Conservation (phyloP, 2,888 invertebrate species). For the Athrips mouffetella region DNA sequence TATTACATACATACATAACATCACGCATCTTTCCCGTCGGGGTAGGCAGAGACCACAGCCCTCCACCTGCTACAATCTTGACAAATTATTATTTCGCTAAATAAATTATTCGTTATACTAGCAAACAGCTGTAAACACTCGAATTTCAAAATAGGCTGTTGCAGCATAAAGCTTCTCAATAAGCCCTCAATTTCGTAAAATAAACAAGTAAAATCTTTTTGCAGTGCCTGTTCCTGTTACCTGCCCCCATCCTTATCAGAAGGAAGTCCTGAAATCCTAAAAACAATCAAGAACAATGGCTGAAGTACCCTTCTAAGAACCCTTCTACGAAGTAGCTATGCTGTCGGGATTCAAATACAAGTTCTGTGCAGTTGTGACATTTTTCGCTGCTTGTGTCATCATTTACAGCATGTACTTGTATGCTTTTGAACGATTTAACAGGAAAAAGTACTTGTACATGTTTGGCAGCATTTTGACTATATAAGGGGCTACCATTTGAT, state of each 20-base stretch:
- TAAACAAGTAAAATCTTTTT: not conserved
- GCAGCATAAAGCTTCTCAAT: not conserved
- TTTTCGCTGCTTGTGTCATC: slow-evolving; percentile 36
- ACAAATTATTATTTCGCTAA: too few species aligned
- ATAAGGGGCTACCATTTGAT: slow-evolving; percentile 23
- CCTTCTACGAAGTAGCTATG: too few species aligned
- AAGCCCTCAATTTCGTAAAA: not conserved
- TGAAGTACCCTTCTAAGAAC: not conserved
- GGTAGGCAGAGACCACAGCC: too few species aligned
- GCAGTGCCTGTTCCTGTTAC: slow-evolving; percentile 17
- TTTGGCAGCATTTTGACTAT: slow-evolving; percentile 45
- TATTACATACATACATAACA: too few species aligned
- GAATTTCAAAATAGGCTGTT: slow-evolving; percentile 50
- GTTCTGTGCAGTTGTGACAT: slow-evolving; percentile 30
- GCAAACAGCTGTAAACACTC: too few species aligned
- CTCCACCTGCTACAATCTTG: too few species aligned
- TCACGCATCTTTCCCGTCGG: too few species aligned
- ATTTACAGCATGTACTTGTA: slow-evolving; percentile 49
- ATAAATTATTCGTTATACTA: too few species aligned
- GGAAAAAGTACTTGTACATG: slow-evolving; percentile 36
- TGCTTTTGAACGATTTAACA: slow-evolving; percentile 40
- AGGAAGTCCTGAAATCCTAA: slow-evolving; percentile 1
- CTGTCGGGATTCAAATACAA: slow-evolving; percentile 47
- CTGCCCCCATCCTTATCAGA: slow-evolving; percentile 12
- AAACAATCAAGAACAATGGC: not conserved